phyloP scores from a whole-genome alignment of 2,113 vertebrate species.

The Entelurus aequoreus region DNA sequence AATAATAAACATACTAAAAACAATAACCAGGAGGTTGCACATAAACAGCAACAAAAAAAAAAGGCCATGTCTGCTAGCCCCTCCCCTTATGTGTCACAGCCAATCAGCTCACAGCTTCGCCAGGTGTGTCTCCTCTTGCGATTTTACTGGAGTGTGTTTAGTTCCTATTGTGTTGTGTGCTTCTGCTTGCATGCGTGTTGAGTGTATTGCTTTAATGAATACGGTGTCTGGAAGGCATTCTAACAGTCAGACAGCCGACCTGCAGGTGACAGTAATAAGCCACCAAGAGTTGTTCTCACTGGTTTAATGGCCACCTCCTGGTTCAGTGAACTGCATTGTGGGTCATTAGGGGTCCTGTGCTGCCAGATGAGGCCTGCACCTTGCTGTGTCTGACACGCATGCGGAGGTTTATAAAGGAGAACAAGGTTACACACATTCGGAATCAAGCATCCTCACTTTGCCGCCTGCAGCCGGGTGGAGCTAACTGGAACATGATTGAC shows the following conservation, averaged over 20 bases:
- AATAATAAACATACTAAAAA: too few species aligned
- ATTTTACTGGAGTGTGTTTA: background rate
- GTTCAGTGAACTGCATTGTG: slow-evolving; percentile 60
- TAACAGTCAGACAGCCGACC: slow-evolving; percentile 18
- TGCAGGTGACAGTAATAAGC: slow-evolving; percentile 37
- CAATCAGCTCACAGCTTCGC: background rate
- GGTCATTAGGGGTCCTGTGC: slow-evolving; percentile 59
- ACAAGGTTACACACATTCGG: slow-evolving; percentile 30
- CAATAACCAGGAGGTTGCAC: too few species aligned
- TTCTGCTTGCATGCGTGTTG: background rate
- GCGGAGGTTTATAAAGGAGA: slow-evolving; percentile 27
- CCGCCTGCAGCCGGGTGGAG: slow-evolving; percentile 51
- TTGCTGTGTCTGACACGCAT: slow-evolving; percentile 21
- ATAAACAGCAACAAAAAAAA: too few species aligned
- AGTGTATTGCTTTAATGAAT: too few species aligned
- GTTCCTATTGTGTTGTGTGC: background rate
- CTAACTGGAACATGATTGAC: slow-evolving; percentile 52
- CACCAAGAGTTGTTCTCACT: slow-evolving; percentile 11
- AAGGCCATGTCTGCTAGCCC: background rate
- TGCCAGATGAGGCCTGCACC: slow-evolving; percentile 58
- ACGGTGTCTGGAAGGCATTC: slow-evolving; percentile 21
- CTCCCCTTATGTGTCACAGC: background rate
- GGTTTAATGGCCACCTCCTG: slow-evolving; percentile 62
- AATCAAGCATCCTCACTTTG: slow-evolving; percentile 40
- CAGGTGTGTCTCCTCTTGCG: background rate